These are phyloP conservation scores for Chrysotoxum bicinctum DNA, from an alignment of 2,888 invertebrate species.

Conservation along the genomic window DNA sequence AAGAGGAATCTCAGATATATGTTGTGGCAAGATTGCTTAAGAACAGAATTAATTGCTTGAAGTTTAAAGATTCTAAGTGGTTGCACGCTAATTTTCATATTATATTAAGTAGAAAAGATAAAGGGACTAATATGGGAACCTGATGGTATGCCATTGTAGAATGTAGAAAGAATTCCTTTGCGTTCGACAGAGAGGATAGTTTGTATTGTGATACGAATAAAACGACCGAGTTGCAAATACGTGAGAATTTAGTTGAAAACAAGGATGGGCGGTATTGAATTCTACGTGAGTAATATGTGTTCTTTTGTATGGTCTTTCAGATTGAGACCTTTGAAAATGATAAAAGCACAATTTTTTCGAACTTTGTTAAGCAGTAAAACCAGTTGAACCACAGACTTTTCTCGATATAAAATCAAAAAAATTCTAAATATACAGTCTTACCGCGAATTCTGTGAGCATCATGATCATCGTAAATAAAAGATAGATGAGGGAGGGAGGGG, in stretches of 20 bases:
- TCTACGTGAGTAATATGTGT: too few relatives aligned
- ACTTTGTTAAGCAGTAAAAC: too few relatives aligned
- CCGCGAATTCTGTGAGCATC: too few relatives aligned
- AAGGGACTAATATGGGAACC: constrained; percentile 21
- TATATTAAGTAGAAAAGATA: constrained; percentile 42
- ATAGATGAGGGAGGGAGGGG: too few relatives aligned
- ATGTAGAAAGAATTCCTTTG: not conserved
- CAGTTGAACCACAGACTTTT: too few relatives aligned
- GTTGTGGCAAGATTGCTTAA: constrained; percentile 31
- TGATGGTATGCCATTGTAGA: constrained; percentile 13
- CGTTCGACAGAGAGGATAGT: not conserved
- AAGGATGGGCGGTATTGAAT: not conserved
- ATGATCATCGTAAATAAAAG: too few relatives aligned
- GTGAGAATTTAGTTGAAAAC: not conserved
- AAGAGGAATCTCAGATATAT: constrained; percentile 46
- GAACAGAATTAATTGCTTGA: constrained; percentile 61
- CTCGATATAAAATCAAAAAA: too few relatives aligned
- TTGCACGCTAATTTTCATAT: constrained; percentile 56
- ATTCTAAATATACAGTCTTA: too few relatives aligned
- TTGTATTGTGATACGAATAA: not conserved
- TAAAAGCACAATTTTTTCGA: too few relatives aligned
- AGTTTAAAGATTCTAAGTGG: constrained; percentile 57
- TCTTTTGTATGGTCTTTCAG: too few relatives aligned
- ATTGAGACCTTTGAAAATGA: too few relatives aligned
- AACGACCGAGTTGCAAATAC: not conserved